Percentiles rank a stretch among this genome's conserved stretches.
phyloP scores from a whole-genome alignment of 2,888 invertebrate genomes.

The Schizotus pectinicornis region DNA sequence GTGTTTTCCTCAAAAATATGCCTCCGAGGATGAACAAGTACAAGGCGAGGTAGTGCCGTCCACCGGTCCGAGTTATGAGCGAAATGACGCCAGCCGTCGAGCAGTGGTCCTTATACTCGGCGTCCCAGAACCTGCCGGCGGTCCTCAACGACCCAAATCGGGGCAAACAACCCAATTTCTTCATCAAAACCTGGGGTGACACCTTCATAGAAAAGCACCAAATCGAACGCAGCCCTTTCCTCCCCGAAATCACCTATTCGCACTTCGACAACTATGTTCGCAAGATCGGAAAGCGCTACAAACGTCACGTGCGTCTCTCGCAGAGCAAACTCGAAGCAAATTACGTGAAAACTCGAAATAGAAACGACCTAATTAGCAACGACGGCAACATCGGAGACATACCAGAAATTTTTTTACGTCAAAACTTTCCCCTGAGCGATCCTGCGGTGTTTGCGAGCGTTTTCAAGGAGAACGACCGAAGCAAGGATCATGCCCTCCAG shows the following conservation, averaged over 20 bases:
- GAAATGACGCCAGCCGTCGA: conserved; percentile 51
- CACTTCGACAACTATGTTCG: conserved; percentile 89
- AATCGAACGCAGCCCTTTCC: conserved; percentile 77
- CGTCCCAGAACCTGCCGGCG: conserved; percentile 93
- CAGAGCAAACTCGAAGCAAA: conserved; percentile 34
- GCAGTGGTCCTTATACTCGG: conserved; percentile 87
- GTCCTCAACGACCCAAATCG: conserved; percentile 94
- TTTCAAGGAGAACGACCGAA: conserved; percentile 69
- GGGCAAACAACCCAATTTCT: conserved; percentile 90
- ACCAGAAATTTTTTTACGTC: conserved; percentile 85
- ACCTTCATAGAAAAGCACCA: conserved; percentile 84
- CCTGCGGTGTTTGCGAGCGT: conserved; percentile 83
- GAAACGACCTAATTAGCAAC: conserved; percentile 49
- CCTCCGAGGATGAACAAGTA: conserved; percentile 30
- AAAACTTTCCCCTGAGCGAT: conserved; percentile 79
- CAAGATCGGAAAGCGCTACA: conserved; percentile 73
- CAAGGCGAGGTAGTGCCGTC: conserved; percentile 36
- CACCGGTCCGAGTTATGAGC: conserved; percentile 18
- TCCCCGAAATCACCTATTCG: conserved; percentile 81
- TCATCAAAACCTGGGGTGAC: conserved; percentile 98
- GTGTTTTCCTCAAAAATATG: conserved; percentile 23
- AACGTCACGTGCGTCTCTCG: conserved; percentile 65
- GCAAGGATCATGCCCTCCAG: conserved; percentile 74
- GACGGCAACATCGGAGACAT: conserved; percentile 70
- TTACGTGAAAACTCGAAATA: conserved; percentile 39